Evolutionary conservation across 2,113 vertebrate genomes (phyloP).

Genomic region (Zapus hudsonius): DNA sequence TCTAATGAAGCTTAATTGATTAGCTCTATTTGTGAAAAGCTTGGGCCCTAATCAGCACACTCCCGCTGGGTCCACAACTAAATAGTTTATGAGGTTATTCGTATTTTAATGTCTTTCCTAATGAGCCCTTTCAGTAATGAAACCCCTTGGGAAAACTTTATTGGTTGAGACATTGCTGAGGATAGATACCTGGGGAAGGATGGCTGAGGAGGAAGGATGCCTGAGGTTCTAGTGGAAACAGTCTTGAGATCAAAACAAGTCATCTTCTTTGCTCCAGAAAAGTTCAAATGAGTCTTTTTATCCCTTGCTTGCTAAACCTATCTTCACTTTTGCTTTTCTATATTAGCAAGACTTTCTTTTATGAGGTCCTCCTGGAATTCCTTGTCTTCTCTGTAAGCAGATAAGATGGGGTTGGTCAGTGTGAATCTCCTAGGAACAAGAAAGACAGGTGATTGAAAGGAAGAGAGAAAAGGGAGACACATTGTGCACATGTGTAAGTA

Average conservation of each 20-base stretch:
- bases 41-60: slow-evolving; percentile 90
- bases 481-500: rapidly evolving
- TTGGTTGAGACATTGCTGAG: slow-evolving; percentile 86
- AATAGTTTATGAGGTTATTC: slow-evolving; percentile 99
- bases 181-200: slow-evolving; percentile 82
- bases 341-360: slow-evolving; percentile 37
- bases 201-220: slow-evolving; percentile 80
- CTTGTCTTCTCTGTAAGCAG: neutral
- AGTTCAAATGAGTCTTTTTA: neutral
- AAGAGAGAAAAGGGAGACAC: neutral
- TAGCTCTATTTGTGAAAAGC: slow-evolving; percentile 92
- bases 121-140: slow-evolving; percentile 92
- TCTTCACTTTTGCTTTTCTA: neutral
- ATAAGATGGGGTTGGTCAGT: neutral
- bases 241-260: slow-evolving; percentile 76
- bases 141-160: slow-evolving; percentile 86
- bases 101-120: slow-evolving; percentile 91
- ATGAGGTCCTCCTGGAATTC: neutral
- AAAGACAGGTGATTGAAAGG: neutral
- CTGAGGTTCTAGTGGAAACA: slow-evolving; percentile 77
- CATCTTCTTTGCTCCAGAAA: slow-evolving; percentile 36
- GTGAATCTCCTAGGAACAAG: neutral
- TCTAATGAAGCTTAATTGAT: slow-evolving; percentile 98
- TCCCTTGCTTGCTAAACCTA: neutral
- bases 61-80: slow-evolving; percentile 92